Base-by-base conservation (phyloP, 2,888 invertebrate genomes). In the Ptilodon capucinus region DNA sequence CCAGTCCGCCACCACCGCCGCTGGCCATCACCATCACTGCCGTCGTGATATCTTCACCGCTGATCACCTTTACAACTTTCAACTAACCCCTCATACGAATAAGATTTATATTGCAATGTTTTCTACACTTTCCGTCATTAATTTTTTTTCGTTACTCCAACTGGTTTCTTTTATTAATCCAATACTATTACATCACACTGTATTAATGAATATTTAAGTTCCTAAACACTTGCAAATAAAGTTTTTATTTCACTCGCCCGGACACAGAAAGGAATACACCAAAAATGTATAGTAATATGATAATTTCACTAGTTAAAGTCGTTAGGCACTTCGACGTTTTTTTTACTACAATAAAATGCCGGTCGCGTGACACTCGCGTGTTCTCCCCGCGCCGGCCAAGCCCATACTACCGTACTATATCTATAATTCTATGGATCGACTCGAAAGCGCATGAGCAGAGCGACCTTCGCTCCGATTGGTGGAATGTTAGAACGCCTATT, bases 21-120 rank as follows among this genome's bases (percentile, higher is more conserved):
- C 86, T 89, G 71, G 91, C 91, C 91, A 91, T 91, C 81, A 91
- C 91, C 90, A 91, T 91, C 79, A 76, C 88, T 84, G 81, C 76
- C 60, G 67, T 42, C 35, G 57, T 36, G 30, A 67, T 55, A 14
- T 71, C 68, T 51, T 71, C 72, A 69, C 74, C 63, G 69, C 68
- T 68, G 68, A 70, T 67, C 73, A 74, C 68, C 54, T 65, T 64
- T 66, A 58, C 46, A 56, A 54, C 49, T 51, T 60, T 25, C 45
- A 42, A 56, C 16, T 38, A 46, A 56, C 36, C 41, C 48, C 46
- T 46, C 17, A 16, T 35, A 39, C 36, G 25, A 48, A 49, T 34
- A 21, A 42, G 19, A 7, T 19, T 9, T 23, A 16, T 25, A 11
- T 30, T 30, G 30, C 38, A 2, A 3, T 17, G 9, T 16, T 17